A percentile compares a stretch with the other conserved stretches of the same genome.
phyloP scores from a whole-genome alignment of 2,113 vertebrate species.

The Coptodon rendalli region DNA sequence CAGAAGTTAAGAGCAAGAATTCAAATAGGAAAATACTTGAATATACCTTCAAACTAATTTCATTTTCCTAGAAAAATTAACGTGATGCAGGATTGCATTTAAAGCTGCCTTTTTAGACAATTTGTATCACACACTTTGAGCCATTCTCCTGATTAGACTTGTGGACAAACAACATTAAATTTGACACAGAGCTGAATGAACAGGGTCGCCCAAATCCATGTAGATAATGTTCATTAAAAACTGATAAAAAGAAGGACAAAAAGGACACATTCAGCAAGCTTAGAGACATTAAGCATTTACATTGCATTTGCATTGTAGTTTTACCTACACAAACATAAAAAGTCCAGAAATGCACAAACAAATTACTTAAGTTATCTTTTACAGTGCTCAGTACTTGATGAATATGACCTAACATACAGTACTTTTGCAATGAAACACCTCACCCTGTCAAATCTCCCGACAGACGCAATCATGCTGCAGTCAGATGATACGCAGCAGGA shows the following conservation, averaged over 20 bases:
- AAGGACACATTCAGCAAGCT: background rate
- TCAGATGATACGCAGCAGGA: slow-evolving; percentile 90
- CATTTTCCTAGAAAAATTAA: background rate
- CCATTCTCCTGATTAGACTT: background rate
- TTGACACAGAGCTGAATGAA: background rate
- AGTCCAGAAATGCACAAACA: background rate
- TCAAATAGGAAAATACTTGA: background rate
- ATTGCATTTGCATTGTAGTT: too few relatives aligned
- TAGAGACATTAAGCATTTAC: background rate
- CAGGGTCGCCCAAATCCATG: background rate
- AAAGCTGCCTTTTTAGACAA: background rate
- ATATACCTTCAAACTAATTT: rapidly evolving
- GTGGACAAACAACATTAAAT: background rate
- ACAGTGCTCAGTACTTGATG: background rate
- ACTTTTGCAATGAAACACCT: slow-evolving; percentile 48
- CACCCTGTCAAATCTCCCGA: slow-evolving; percentile 86
- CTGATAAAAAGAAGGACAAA: background rate
- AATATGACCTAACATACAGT: background rate
- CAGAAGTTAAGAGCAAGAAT: background rate
- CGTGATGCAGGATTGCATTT: background rate
- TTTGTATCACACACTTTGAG: rapidly evolving
- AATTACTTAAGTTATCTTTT: background rate
- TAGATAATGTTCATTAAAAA: background rate
- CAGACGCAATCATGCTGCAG: slow-evolving; percentile 92
- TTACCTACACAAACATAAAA: background rate